Evolutionary conservation across 2,113 vertebrate genomes (phyloP), one percentile per base, ranked within the genome.

Genomic region (Forbesichthys papilliferus): DNA sequence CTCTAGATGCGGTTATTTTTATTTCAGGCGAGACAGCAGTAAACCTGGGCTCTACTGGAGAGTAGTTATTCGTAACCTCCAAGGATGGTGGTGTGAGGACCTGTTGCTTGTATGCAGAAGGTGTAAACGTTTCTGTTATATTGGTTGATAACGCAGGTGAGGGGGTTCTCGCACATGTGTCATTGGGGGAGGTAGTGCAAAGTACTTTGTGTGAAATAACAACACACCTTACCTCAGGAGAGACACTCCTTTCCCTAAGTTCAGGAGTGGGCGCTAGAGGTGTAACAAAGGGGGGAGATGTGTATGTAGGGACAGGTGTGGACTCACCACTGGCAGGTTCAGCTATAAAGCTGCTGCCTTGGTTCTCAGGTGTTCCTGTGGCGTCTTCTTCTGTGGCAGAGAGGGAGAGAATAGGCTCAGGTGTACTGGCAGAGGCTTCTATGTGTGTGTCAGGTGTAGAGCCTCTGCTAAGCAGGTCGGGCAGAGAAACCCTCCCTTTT

Each of bases 21-120:
- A 90, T 90, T 68, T 89, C 86, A 72, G 89, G 89, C 68, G 90
- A 90, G 10, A 75, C 72, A 13, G 82, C 69, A 36, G 75, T 83
- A 56, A 76, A 34, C 63, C 73, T 77, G n/a, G 69, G 11, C 11
- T 88, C 71, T n/a, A 58, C 11, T 34, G 78, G 74, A 34, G 79
- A 83, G 59, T 58, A 66, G 51, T 14, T 63, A 10, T 73, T 74
- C 0, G 11, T 58, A 47, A 64, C 49, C 62, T 53, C 81, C 59
- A 82, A 78, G 47, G 84, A 87, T 69, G 84, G 80, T 56, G 86
- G 80, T 76, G 85, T 84, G 62, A 54, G 56, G 18, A 49, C 49
- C 33, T 67, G 67, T 11, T 8, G 73, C 3, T 48, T 60, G 46
- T 27, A 64, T 42, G 84, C 82, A 69, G 82, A 63, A 51, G 49